Percentiles rank a stretch among this genome's conserved stretches.
phyloP scores from a whole-genome alignment of 2,113 vertebrate species.

The Leptobrachium leishanense region DNA sequence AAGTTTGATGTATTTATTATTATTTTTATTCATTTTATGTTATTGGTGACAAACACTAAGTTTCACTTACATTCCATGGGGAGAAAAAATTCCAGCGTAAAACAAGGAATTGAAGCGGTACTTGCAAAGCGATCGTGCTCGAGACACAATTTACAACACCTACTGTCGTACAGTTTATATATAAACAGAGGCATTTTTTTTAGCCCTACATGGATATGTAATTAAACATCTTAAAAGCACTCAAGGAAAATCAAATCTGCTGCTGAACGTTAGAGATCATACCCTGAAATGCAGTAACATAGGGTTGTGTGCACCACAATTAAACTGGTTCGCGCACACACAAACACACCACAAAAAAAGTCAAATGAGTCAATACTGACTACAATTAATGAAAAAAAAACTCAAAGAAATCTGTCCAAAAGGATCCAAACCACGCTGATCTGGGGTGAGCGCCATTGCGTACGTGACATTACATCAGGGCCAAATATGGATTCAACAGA shows the following conservation, averaged over 20 bases:
- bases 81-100: conserved; percentile 79
- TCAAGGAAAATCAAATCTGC: conserved; percentile 80
- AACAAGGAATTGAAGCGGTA: conserved; percentile 76
- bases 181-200: conserved; percentile 76
- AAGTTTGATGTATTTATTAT: not conserved
- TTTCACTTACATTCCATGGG: conserved; percentile 88
- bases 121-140: conserved; percentile 69
- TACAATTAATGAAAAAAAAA: conserved; percentile 58
- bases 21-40: conserved; percentile 56
- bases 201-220: conserved; percentile 86
- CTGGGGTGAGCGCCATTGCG: too few species aligned
- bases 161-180: conserved; percentile 79
- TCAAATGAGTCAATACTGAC: conserved; percentile 65
- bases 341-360: conserved; percentile 43
- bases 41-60: conserved; percentile 80
- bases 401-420: not conserved
- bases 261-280: conserved; percentile 69
- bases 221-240: conserved; percentile 82
- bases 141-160: conserved; percentile 72
- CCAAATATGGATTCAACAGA: too few species aligned
- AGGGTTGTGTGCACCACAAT: not conserved
- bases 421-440: too few species aligned
- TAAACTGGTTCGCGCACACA: conserved; percentile 31
- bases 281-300: conserved; percentile 72
- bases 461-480: too few species aligned